Evolutionary conservation across 2,113 vertebrate species (phyloP), one percentile per base, ranked within the genome.

Genomic region (Macroglossus sobrinus): DNA sequence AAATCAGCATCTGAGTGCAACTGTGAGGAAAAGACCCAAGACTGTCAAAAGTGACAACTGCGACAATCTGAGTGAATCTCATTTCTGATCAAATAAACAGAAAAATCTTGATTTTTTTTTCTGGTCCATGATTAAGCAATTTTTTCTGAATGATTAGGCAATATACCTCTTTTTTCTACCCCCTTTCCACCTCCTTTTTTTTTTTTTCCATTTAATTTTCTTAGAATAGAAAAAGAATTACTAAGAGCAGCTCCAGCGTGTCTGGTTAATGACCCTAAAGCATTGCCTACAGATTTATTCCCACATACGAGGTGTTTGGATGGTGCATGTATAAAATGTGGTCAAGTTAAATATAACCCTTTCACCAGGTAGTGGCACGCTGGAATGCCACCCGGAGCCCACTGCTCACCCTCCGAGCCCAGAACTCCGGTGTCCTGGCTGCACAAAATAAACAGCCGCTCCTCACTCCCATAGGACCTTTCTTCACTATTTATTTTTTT

Each of bases 231-330:
- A 55, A 91, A 91, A 19, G 40, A 59, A 81, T 93, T 33, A n/a
- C 59, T 55, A 68, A 66, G 84, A 75, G 75, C 38, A 15, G 30
- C 15, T 76, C 59, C 78, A 28, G 69, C 59, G 13, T 35, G 18
- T 68, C 84, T 82, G 2, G 71, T 72, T 89, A 72, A 78, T 26
- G 61, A 71, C 66, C 47, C 61, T 71, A 96, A 90, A 13, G 74
- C 3, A 3, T 63, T 93, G 45, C 89, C 82, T 33, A 92, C 94
- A 95, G 96, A 80, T 96, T 86, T 55, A 94, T 92, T 69, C 92
- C 90, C 87, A 84, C 19, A 0, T n/a, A 79, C 38, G 15, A 82
- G 16, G 33, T 71, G 40, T 95, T 96, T 78, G 71, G 82, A 64
- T 75, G 89, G 93, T 82, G 88, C 69, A 88, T 72, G 45, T 93